phyloP scores from a whole-genome alignment of 2,113 vertebrate species.

The Cercocebus atys region DNA sequence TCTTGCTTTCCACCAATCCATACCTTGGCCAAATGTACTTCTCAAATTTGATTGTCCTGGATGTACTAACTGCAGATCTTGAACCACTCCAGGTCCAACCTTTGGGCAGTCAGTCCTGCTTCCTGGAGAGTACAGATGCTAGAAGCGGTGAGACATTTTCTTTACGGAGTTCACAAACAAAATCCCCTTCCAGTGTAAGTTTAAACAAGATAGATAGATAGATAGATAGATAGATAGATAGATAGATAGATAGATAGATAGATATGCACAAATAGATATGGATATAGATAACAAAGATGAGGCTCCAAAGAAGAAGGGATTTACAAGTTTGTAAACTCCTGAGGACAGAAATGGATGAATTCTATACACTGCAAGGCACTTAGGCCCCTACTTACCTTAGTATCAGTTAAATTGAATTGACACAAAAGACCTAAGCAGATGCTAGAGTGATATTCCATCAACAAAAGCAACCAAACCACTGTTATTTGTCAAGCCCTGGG shows the following conservation, averaged over 20 bases:
- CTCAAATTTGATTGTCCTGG: not conserved
- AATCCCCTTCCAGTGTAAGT: not conserved
- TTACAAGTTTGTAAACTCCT: not conserved
- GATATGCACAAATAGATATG: not conserved
- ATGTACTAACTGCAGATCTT: not conserved
- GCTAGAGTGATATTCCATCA: not conserved
- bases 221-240: not conserved
- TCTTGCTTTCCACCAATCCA: too few species aligned
- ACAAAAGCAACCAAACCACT: not conserved
- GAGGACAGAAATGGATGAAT: not conserved
- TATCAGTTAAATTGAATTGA: not conserved
- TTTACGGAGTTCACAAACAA: not conserved
- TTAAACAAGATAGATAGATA: not conserved
- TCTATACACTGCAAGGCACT: not conserved
- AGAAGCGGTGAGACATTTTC: not conserved
- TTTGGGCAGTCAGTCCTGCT: not conserved
- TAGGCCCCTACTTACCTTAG: not conserved
- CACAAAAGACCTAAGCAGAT: conserved; percentile 4
- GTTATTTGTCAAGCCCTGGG: not conserved
- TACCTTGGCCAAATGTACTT: not conserved
- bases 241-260: not conserved
- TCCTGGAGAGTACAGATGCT: not conserved
- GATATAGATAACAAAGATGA: not conserved
- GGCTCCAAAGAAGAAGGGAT: not conserved
- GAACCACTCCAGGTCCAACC: not conserved